These are phyloP conservation scores for Branchipolynoe longqiensis DNA, from an alignment of 2,888 invertebrate species.

Conservation along the genomic window DNA sequence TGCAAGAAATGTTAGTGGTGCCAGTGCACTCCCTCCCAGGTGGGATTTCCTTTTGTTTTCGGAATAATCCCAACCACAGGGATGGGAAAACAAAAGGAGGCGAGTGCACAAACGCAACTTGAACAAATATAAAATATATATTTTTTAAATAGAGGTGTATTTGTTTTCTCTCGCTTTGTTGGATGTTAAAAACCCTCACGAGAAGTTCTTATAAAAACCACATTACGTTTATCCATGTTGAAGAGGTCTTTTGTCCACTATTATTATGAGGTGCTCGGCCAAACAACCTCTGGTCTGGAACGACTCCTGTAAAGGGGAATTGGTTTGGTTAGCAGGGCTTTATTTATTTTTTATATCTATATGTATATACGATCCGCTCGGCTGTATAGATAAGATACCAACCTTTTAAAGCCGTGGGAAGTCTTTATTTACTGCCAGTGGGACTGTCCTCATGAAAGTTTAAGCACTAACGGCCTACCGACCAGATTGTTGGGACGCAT, in stretches of 20 bases:
- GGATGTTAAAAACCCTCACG: neutral
- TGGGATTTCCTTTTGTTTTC: slow-evolving; percentile 20
- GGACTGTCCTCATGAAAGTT: neutral
- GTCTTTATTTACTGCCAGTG: neutral
- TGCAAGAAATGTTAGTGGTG: slow-evolving; percentile 34
- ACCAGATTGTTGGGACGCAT: too few species aligned
- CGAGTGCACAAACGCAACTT: slow-evolving; percentile 55
- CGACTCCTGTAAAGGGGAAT: slow-evolving; percentile 23
- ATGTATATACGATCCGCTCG: too few species aligned
- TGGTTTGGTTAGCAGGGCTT: neutral
- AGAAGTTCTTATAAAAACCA: slow-evolving; percentile 15
- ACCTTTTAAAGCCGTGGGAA: neutral
- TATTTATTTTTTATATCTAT: neutral
- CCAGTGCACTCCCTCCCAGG: slow-evolving; percentile 20
- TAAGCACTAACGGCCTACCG: too few species aligned
- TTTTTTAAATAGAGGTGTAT: too few species aligned
- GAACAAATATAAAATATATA: too few species aligned
- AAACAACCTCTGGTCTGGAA: slow-evolving; percentile 31
- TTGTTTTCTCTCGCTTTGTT: neutral
- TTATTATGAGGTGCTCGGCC: slow-evolving; percentile 27
- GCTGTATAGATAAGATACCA: too few species aligned
- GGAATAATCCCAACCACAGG: slow-evolving; percentile 29
- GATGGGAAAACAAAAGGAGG: slow-evolving; percentile 47
- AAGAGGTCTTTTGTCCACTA: slow-evolving; percentile 5
- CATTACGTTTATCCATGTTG: slow-evolving; percentile 54